Conservation (phyloP, 2,888 invertebrate species). For the Galerucella calmariensis region DNA sequence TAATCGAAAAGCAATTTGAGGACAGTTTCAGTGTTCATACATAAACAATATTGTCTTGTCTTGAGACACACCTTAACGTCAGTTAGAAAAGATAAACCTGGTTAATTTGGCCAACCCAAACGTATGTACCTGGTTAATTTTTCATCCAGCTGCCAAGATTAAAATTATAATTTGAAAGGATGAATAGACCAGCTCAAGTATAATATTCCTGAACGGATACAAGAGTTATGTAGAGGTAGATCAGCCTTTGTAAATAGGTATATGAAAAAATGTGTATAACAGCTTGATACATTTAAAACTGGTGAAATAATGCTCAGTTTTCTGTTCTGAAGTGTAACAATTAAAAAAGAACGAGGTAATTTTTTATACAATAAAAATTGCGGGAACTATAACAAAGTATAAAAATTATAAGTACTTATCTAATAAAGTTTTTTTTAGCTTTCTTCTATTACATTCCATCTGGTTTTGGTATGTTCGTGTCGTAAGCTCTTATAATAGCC, state of each 20-base stretch:
- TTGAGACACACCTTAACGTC: too few species aligned
- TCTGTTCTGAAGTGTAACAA: neutral
- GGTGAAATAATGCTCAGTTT: neutral
- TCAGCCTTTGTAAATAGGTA: neutral
- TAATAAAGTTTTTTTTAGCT: conserved; percentile 2
- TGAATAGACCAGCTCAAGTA: too few species aligned
- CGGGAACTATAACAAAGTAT: neutral
- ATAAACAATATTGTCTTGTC: too few species aligned
- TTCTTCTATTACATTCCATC: conserved; percentile 66
- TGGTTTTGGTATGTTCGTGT: conserved; percentile 89
- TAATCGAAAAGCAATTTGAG: too few species aligned
- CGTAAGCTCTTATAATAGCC: conserved; percentile 95
- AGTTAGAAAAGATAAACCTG: too few species aligned
- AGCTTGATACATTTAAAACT: neutral
- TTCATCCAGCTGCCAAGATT: too few species aligned
- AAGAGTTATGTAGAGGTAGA: too few species aligned
- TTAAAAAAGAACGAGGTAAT: neutral
- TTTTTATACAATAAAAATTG: neutral
- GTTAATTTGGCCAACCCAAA: too few species aligned
- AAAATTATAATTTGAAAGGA: too few species aligned
- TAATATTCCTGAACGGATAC: too few species aligned
- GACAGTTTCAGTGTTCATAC: too few species aligned
- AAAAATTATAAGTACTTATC: conserved; percentile 1
- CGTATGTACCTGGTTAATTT: too few species aligned
- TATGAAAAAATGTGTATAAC: neutral